Conservation (phyloP, 2,888 invertebrate genomes). For the Gerris lacustris region DNA sequence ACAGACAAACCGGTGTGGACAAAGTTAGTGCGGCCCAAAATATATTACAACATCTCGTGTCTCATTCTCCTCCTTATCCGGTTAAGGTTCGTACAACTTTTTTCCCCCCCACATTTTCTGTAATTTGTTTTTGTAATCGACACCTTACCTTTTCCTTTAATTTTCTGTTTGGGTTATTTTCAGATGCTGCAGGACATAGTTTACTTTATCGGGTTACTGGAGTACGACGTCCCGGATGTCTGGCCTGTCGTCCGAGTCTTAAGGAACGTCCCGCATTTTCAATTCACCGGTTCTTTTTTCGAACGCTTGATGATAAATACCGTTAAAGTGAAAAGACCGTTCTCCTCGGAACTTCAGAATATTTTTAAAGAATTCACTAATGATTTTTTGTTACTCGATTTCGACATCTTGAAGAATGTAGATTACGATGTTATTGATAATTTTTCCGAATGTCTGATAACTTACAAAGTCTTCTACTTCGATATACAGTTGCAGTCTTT, state of each 20-base stretch:
- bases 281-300: too few relatives aligned
- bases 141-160: background rate
- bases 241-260: background rate
- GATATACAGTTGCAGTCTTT: background rate
- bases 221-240: background rate
- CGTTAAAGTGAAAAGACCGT: too few relatives aligned
- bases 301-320: too few relatives aligned
- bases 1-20: background rate
- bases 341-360: background rate
- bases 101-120: background rate
- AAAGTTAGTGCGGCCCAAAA: background rate
- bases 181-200: background rate
- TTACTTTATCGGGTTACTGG: background rate
- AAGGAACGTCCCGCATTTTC: background rate
- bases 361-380: background rate
- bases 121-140: background rate
- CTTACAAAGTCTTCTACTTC: background rate
- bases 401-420: background rate
- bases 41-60: background rate
- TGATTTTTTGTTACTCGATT: background rate
- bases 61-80: background rate
- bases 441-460: background rate
- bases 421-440: background rate
- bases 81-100: background rate
- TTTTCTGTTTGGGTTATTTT: background rate